Percentiles rank a stretch among this genome's conserved stretches.
These are phyloP conservation scores for Polyommatus icarus DNA, from an alignment of 2,888 invertebrate species.

Conservation along the genomic window DNA sequence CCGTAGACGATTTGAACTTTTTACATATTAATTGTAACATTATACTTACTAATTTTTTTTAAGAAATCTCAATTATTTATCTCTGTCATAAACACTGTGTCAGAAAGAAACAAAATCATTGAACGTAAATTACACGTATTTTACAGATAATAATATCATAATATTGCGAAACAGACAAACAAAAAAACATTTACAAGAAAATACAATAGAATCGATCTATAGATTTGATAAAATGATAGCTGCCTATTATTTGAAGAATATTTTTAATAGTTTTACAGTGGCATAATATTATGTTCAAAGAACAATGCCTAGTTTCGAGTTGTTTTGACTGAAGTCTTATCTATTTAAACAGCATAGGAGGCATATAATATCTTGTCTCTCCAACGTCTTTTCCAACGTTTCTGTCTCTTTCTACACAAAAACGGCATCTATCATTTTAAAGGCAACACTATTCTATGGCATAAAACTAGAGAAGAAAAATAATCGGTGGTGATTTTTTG, in stretches of 20 bases:
- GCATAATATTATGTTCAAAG: no score
- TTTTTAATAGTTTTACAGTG: no score
- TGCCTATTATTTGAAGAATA: not conserved
- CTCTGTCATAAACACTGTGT: not conserved
- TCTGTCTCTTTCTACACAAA: not conserved
- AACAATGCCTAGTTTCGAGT: no score
- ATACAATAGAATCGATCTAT: no score
- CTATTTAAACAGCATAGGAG: no score
- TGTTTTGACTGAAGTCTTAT: no score
- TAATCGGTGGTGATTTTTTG: slow-evolving; percentile 23
- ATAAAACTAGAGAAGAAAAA: not conserved
- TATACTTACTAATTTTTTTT: no score
- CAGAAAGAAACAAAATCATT: no score
- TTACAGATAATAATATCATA: no score
- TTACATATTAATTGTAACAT: not conserved
- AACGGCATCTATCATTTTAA: slow-evolving; percentile 1
- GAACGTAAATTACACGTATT: no score
- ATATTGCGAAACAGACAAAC: no score
- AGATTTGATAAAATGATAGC: slow-evolving; percentile 8
- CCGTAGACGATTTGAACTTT: not conserved
- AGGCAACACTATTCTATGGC: not conserved
- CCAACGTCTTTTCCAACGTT: not conserved
- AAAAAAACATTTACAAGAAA: not conserved
- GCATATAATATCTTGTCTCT: no score
- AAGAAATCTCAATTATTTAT: not conserved